A percentile compares a stretch with the other conserved stretches of the same genome.
Conservation (phyloP, 2,888 invertebrate genomes). For the Trissolcus japonicus region DNA sequence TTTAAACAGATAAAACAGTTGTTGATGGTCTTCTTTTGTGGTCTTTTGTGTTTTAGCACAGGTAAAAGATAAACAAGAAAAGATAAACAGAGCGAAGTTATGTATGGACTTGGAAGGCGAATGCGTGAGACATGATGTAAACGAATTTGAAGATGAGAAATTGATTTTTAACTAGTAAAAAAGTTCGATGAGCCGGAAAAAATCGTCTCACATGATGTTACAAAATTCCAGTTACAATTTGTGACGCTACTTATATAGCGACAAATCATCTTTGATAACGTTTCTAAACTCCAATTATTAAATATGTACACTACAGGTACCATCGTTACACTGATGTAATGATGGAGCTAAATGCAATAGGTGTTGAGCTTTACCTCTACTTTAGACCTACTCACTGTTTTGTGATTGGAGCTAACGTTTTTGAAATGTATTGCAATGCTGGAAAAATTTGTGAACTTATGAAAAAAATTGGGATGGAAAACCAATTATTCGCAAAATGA, state of each 20-base stretch:
- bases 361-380: constrained; percentile 50
- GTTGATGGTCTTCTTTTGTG: too few species aligned
- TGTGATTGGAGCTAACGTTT: constrained; percentile 37
- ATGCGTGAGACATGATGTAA: constrained; percentile 19
- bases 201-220: constrained; percentile 41
- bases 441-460: neutral
- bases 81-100: neutral
- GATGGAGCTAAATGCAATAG: constrained; percentile 49
- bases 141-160: constrained; percentile 44
- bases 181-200: constrained; percentile 43
- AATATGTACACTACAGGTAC: constrained; percentile 36
- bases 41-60: constrained; percentile 19
- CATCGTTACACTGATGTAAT: constrained; percentile 28
- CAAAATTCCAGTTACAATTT: constrained; percentile 38
- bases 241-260: constrained; percentile 32
- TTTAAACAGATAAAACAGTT: constrained; percentile 5
- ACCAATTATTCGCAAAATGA: constrained; percentile 4
- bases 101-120: neutral
- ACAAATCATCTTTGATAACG: constrained; percentile 57
- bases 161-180: constrained; percentile 47
- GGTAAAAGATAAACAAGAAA: constrained; percentile 1
- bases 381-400: constrained; percentile 26
- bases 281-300: constrained; percentile 56
- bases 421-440: neutral
- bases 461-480: neutral